Percentiles rank a stretch among this genome's conserved stretches.
These are phyloP conservation scores for Cerceris ruficornis DNA, from an alignment of 2,888 invertebrate species.

Conservation along the genomic window DNA sequence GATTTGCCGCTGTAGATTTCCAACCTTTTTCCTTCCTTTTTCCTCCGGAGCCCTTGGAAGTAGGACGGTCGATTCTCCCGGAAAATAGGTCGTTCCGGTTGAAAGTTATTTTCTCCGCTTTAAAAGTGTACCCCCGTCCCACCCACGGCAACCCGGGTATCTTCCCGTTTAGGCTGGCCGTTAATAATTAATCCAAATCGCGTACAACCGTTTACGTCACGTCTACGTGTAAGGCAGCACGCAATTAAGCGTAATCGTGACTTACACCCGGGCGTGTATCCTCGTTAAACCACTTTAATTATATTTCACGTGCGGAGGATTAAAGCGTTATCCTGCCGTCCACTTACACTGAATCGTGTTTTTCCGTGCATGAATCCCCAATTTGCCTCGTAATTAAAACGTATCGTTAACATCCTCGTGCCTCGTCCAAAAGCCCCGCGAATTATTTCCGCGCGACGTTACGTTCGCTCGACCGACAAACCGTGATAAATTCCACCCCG, in stretches of 20 bases:
- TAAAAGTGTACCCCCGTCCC: not conserved
- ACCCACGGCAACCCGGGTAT: too few species aligned
- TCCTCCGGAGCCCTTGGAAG: not conserved
- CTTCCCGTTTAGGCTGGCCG: too few species aligned
- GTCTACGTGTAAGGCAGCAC: too few species aligned
- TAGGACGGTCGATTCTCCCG: not conserved
- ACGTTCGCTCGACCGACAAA: too few species aligned
- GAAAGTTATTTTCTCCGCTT: not conserved
- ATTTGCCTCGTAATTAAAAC: slow-evolving; percentile 1
- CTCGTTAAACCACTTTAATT: not conserved
- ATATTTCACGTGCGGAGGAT: not conserved
- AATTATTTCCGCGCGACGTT: too few species aligned
- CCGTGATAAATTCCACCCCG: too few species aligned
- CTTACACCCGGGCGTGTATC: too few species aligned
- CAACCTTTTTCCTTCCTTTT: not conserved
- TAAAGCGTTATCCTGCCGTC: not conserved
- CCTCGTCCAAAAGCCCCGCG: not conserved
- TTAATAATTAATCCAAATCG: too few species aligned
- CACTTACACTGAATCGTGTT: not conserved
- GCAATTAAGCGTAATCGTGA: too few species aligned
- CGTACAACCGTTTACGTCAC: too few species aligned
- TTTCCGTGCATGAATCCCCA: not conserved
- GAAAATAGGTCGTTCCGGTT: not conserved
- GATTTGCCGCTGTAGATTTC: slow-evolving; percentile 7
- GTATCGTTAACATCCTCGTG: not conserved